phyloP scores from a whole-genome alignment of 2,888 invertebrate genomes.

The Cantharis flavilabris region DNA sequence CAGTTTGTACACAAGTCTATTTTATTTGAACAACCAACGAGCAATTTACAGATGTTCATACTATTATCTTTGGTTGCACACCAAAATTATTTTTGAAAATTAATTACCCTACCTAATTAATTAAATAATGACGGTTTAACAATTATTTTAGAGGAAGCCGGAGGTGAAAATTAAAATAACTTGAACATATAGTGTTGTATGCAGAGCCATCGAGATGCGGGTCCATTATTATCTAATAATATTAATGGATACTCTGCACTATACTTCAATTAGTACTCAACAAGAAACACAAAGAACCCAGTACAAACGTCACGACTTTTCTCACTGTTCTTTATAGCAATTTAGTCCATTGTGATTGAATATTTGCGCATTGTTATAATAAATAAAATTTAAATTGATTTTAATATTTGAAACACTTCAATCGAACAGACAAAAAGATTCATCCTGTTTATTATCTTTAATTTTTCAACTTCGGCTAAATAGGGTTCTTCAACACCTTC shows the following conservation, averaged over 20 bases:
- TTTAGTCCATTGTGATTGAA: constrained; percentile 14
- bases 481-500: background rate
- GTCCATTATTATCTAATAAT: constrained; percentile 42
- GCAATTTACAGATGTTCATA: constrained; percentile 18
- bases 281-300: constrained; percentile 30
- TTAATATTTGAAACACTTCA: background rate
- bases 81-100: background rate
- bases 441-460: background rate
- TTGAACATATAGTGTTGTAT: constrained; percentile 27
- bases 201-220: constrained; percentile 41
- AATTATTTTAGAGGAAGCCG: background rate
- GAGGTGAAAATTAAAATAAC: constrained; percentile 26
- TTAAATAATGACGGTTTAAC: constrained; percentile 3
- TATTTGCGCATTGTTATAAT: constrained; percentile 13
- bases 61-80: background rate
- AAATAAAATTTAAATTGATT: background rate
- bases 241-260: constrained; percentile 42
- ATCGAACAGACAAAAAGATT: background rate
- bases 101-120: background rate
- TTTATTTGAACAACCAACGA: constrained; percentile 19
- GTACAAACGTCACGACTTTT: constrained; percentile 19
- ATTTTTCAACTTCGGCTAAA: background rate
- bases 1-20: constrained; percentile 26
- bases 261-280: constrained; percentile 39
- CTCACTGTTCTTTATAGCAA: constrained; percentile 14